Percentiles rank a stretch among this genome's conserved stretches.
Conservation (phyloP, 2,797 vertebrate species). For the Lophotriccus pileatus region DNA sequence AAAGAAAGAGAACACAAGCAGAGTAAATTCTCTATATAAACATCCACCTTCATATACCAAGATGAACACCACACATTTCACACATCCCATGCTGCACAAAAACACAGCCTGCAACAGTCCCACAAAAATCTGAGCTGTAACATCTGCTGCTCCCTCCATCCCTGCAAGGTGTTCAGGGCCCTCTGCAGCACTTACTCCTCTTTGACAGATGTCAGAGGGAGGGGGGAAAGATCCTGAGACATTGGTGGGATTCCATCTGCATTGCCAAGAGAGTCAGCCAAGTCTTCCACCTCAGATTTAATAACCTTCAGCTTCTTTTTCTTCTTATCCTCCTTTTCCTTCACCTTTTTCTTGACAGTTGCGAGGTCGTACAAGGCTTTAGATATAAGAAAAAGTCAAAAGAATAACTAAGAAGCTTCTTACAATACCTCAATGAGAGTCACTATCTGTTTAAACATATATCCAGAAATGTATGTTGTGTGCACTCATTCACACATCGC, state of each 20-base stretch:
- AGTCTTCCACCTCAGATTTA: constrained; percentile 89
- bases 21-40: background rate
- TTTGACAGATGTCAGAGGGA: constrained; percentile 84
- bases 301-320: constrained; percentile 90
- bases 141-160: background rate
- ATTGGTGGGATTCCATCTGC: constrained; percentile 76
- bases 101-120: background rate
- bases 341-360: constrained; percentile 89
- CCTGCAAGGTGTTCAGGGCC: background rate
- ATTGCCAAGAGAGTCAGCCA: constrained; percentile 79
- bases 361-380: constrained; percentile 89
- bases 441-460: background rate
- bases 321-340: constrained; percentile 90
- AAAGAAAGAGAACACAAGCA: constrained; percentile 19
- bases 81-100: background rate
- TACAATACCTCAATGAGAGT: background rate
- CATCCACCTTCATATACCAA: background rate
- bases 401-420: background rate
- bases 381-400: background rate
- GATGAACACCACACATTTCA: background rate
- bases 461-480: background rate
- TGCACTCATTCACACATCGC: background rate
- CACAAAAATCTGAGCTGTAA: background rate
- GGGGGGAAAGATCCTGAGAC: constrained; percentile 79
- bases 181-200: constrained; percentile 87